Conservation (phyloP, 1,140 invertebrate species). For the Gonioctena quinquepunctata region DNA sequence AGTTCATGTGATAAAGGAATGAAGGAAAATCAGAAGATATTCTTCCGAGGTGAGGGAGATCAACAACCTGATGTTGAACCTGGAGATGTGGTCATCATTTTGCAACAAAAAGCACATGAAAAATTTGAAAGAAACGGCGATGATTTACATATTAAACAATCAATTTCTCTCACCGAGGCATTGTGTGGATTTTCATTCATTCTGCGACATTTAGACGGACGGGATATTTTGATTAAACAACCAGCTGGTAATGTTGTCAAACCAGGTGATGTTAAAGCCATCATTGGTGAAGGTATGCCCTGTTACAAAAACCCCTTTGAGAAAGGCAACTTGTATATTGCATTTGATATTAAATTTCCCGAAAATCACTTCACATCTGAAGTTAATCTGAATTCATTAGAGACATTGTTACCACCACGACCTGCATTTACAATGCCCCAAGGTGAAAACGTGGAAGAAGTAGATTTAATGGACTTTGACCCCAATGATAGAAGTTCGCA, state of each 20-base stretch:
- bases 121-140: constrained; percentile 74
- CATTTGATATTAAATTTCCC: constrained; percentile 86
- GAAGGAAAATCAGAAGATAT: constrained; percentile 85
- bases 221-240: constrained; percentile 74
- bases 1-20: constrained; percentile 90
- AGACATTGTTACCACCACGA: constrained; percentile 71
- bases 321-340: constrained; percentile 85
- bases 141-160: constrained; percentile 77
- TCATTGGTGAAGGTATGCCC: constrained; percentile 91
- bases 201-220: constrained; percentile 82
- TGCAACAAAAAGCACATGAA: constrained; percentile 82
- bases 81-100: constrained; percentile 87
- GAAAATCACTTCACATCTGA: constrained; percentile 76
- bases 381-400: constrained; percentile 69
- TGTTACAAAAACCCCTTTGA: constrained; percentile 79
- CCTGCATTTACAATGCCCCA: constrained; percentile 68
- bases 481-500: constrained; percentile 57
- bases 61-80: constrained; percentile 82
- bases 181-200: constrained; percentile 87
- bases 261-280: constrained; percentile 78
- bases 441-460: constrained; percentile 81
- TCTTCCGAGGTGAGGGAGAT: constrained; percentile 87
- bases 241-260: constrained; percentile 75
- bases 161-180: constrained; percentile 82
- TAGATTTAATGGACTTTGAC: constrained; percentile 77